Evolutionary conservation across 2,113 vertebrate species (phyloP).

Genomic region (Isurus oxyrinchus): DNA sequence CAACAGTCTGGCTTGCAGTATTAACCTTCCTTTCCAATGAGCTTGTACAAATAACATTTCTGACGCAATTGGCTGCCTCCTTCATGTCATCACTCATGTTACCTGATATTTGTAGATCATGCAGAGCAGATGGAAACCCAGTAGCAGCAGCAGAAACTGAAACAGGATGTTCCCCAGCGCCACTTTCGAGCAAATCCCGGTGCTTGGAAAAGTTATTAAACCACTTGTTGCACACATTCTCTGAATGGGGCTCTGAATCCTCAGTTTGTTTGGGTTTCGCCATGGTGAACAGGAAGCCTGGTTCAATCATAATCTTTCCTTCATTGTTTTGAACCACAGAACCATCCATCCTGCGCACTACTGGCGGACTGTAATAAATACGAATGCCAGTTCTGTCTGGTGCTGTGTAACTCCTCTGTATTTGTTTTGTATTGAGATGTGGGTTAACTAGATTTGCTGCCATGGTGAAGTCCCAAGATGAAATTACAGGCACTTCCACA

Average conservation of each 20-base stretch:
- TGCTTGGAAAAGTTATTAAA: constrained; percentile 83
- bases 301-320: constrained; percentile 67
- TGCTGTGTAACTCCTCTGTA: constrained; percentile 86
- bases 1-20: constrained; percentile 70
- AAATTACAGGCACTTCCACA: constrained; percentile 59
- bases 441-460: constrained; percentile 56
- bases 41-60: constrained; percentile 90
- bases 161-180: constrained; percentile 47
- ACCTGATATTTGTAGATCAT: constrained; percentile 79
- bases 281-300: constrained; percentile 69
- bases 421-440: constrained; percentile 62
- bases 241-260: constrained; percentile 50
- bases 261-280: constrained; percentile 68
- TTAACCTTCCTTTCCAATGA: constrained; percentile 89
- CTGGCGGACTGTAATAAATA: constrained; percentile 91
- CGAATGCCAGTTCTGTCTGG: constrained; percentile 90
- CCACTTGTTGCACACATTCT: constrained; percentile 77
- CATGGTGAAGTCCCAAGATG: constrained; percentile 67
- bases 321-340: constrained; percentile 61
- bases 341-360: constrained; percentile 65
- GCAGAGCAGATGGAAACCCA: constrained; percentile 60
- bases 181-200: constrained; percentile 71
- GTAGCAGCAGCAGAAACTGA: constrained; percentile 48
- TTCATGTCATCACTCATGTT: constrained; percentile 99
- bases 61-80: constrained; percentile 95